These are phyloP conservation scores for Brachynemurus nebulosus DNA, from an alignment of 2,888 invertebrate genomes.

Conservation along the genomic window DNA sequence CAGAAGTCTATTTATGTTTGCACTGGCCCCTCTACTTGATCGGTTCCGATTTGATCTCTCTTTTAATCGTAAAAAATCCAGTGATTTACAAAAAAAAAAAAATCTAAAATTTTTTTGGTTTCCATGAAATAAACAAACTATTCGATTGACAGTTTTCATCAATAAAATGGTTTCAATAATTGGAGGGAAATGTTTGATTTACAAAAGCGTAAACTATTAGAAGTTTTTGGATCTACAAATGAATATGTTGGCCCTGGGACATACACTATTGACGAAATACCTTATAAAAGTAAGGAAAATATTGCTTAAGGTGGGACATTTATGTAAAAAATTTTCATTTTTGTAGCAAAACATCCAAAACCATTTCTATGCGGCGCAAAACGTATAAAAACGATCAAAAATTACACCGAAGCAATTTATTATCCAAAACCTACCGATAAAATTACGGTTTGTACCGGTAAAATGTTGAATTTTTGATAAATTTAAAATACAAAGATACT, in stretches of 20 bases:
- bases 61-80: too few species aligned
- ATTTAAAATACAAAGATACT: constrained; percentile 4
- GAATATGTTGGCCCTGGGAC: constrained; percentile 16
- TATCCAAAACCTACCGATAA: neutral
- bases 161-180: neutral
- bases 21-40: too few species aligned
- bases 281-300: constrained; percentile 2
- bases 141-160: neutral
- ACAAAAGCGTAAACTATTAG: constrained; percentile 13
- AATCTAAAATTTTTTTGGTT: too few species aligned
- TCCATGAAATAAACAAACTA: too few species aligned
- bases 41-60: too few species aligned
- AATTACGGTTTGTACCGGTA: neutral
- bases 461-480: neutral
- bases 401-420: neutral
- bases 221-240: constrained; percentile 13
- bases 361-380: constrained; percentile 18
- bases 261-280: constrained; percentile 13
- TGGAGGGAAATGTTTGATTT: constrained; percentile 17
- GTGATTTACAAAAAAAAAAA: too few species aligned
- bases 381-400: constrained; percentile 10
- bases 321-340: neutral
- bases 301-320: too few species aligned
- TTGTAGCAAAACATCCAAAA: constrained; percentile 16
- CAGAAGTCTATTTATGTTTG: too few species aligned